Percentiles rank a stretch among this genome's conserved stretches.
Conservation (phyloP, 2,797 vertebrate species). For the Phoebastria nigripes region DNA sequence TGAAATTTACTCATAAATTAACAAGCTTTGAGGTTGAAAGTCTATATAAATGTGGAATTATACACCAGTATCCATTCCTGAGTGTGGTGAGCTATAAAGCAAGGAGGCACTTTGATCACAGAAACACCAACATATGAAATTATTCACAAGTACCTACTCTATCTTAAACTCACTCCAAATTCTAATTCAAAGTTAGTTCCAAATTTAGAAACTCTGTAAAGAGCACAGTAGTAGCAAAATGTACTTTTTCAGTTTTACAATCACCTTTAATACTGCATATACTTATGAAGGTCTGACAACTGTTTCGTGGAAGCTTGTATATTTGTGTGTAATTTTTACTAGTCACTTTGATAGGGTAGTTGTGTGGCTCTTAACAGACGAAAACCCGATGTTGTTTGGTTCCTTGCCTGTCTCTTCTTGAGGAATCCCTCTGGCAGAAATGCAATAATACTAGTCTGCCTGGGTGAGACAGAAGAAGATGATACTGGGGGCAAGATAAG, state of each 20-base stretch:
- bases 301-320: neutral
- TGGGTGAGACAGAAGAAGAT: neutral
- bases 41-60: neutral
- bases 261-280: neutral
- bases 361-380: neutral
- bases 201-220: neutral
- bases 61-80: neutral
- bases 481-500: neutral
- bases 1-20: neutral
- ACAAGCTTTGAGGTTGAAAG: neutral
- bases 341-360: neutral
- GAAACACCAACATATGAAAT: neutral
- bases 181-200: neutral
- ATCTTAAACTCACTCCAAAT: neutral
- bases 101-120: neutral
- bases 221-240: neutral
- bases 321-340: neutral
- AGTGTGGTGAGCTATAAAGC: neutral
- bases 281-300: neutral
- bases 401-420: neutral
- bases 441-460: neutral
- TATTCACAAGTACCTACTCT: neutral
- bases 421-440: neutral
- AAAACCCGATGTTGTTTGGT: neutral
- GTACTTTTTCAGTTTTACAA: neutral